Evolutionary conservation across 2,797 vertebrate genomes (phyloP).

Genomic region (Lerista edwardsae): DNA sequence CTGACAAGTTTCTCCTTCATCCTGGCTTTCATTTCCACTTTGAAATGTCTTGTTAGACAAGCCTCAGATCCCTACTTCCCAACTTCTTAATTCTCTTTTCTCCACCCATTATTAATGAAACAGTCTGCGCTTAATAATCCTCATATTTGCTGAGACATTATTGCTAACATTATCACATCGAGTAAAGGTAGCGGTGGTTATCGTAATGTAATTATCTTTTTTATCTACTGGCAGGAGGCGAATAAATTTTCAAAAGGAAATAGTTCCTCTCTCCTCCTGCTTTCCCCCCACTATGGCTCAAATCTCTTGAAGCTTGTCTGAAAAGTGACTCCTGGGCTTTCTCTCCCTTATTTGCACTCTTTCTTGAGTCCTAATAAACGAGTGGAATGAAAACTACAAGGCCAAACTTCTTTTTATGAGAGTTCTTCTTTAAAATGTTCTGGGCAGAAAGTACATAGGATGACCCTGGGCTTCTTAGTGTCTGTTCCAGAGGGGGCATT

Average conservation of each 20-base stretch:
- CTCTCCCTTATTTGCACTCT: slow-evolving; percentile 28
- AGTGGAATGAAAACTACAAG: slow-evolving; percentile 40
- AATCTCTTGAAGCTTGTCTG: slow-evolving; percentile 45
- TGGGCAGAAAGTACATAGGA: slow-evolving; percentile 21
- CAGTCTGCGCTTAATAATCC: slow-evolving; percentile 59
- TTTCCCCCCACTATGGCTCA: slow-evolving; percentile 47
- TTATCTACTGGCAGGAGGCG: slow-evolving; percentile 42
- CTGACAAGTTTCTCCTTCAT: slow-evolving; percentile 68
- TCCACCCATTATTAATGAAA: slow-evolving; percentile 63
- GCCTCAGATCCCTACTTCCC: slow-evolving; percentile 58
- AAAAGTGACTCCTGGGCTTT: slow-evolving; percentile 13
- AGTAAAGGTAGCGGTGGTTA: slow-evolving; percentile 47
- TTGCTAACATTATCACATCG: slow-evolving; percentile 36
- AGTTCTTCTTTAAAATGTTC: slow-evolving; percentile 34
- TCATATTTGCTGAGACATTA: slow-evolving; percentile 33
- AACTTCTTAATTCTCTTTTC: slow-evolving; percentile 48
- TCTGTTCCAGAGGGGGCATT: slow-evolving; percentile 25
- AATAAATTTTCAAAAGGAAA: slow-evolving; percentile 57
- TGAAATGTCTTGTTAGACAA: slow-evolving; percentile 74
- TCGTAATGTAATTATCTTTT: slow-evolving; percentile 43
- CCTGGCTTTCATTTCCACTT: slow-evolving; percentile 69
- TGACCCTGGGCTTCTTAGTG: slow-evolving; percentile 1
- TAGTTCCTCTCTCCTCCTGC: neutral
- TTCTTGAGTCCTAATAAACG: neutral
- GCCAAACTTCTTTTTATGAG: slow-evolving; percentile 4